Evolutionary conservation across 2,797 vertebrate species (phyloP), one percentile per base, ranked within the genome.

Genomic region (Decapterus maruadsi): DNA sequence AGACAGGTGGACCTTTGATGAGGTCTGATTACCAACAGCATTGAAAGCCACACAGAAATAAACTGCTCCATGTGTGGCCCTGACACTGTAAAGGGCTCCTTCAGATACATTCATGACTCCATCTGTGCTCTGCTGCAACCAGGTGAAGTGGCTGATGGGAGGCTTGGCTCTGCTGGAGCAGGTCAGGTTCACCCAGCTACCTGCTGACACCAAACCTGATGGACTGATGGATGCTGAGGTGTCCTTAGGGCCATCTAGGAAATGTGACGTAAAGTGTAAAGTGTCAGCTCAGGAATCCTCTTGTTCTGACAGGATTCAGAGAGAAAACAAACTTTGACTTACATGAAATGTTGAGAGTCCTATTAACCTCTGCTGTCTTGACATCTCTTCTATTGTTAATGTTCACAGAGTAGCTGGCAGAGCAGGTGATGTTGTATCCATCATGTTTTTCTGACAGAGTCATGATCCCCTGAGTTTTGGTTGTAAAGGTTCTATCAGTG

Each of bases 151-250:
- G 16, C 34, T 53, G 70, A 83, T 58, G 4, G 89, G 78, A 80
- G 92, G 92, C 16, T 81, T 91, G 72, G 90, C 91, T 82, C 78
- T 87, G 78, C 91, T 90, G 81, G 75, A 79, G 84, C 92, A 93
- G 74, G 55, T 92, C 81, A 94, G 76, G 34, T 84, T 91, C 77
- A 92, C 90, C 75, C 36, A 65, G 72, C 55, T 76, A 11, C 86
- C 92, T 34, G 31, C 31, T 34, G 31, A 34, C 31, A 34, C 31
- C 31, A 34, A 34, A 34, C 31, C 31, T 34, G 31, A 5, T 55
- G 75, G 72, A 74, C 31, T 34, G 31, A 34, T 34, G 31, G 31
- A 34, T 34, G 31, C 31, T 34, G 31, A 34, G 11, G 90, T 92
- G 61, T 86, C 0, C 64, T 80, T 89, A n/a, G 93, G 93, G 42